Evolutionary conservation across 2,888 invertebrate genomes (phyloP).

Genomic region (Thumatha senex): DNA sequence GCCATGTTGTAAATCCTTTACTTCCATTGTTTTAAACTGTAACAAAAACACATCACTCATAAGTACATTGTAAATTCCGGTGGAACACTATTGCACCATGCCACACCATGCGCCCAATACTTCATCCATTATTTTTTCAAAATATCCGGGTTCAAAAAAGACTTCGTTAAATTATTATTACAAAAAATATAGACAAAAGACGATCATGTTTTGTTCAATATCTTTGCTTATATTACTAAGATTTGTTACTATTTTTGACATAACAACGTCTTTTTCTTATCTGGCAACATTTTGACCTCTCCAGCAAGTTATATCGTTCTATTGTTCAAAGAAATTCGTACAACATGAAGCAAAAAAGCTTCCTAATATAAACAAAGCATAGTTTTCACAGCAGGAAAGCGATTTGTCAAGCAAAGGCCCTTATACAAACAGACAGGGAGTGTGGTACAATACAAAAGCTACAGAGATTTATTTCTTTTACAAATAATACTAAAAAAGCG

Average conservation of each 20-base stretch:
- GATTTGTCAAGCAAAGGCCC: constrained; percentile 43
- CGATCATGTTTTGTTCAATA: background rate
- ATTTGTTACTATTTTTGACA: background rate
- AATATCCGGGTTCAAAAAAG: background rate
- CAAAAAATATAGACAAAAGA: background rate
- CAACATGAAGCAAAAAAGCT: constrained; percentile 22
- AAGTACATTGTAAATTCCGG: too few species aligned
- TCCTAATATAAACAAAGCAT: constrained; percentile 31
- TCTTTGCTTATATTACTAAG: background rate
- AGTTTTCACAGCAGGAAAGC: constrained; percentile 40
- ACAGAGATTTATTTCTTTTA: background rate
- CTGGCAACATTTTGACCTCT: constrained; percentile 17
- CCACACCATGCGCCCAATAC: background rate
- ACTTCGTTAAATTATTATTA: background rate
- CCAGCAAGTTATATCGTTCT: too few species aligned
- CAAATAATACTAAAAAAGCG: too few species aligned
- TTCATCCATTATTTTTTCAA: background rate
- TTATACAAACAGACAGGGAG: constrained; percentile 20
- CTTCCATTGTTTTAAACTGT: too few species aligned
- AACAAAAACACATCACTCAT: too few species aligned
- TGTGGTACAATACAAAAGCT: background rate
- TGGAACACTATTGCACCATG: too few species aligned
- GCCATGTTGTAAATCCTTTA: too few species aligned
- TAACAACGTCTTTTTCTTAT: constrained; percentile 2
- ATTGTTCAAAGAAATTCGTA: constrained; percentile 7